Evolutionary conservation across 2,888 invertebrate species (phyloP).

Genomic region (Melinaea marsaeus): DNA sequence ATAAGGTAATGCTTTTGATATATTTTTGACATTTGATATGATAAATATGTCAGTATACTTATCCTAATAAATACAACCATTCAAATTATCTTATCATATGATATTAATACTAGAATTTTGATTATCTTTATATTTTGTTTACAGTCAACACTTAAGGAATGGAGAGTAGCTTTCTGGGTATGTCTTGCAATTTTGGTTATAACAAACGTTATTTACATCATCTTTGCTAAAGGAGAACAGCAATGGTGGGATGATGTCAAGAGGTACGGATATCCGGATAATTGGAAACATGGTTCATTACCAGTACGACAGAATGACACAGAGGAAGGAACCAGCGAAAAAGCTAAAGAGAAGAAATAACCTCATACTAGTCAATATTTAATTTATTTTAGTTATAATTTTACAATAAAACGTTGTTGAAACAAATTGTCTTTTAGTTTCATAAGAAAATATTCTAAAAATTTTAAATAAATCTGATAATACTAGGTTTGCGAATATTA

Average conservation of each 20-base stretch:
- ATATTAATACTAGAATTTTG: too few species aligned
- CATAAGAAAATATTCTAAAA: too few species aligned
- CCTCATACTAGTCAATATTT: constrained; percentile 5
- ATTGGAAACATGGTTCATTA: constrained; percentile 64
- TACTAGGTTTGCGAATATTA: too few species aligned
- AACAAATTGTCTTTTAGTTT: too few species aligned
- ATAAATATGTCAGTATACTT: too few species aligned
- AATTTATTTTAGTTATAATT: constrained; percentile 23
- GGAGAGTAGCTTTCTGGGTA: constrained; percentile 90
- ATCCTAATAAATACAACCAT: too few species aligned
- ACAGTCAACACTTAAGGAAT: constrained; percentile 81
- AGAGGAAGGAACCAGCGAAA: constrained; percentile 43
- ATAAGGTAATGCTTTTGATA: too few species aligned
- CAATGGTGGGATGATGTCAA: constrained; percentile 85
- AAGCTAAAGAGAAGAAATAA: constrained; percentile 40
- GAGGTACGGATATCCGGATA: constrained; percentile 62
- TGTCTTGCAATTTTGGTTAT: constrained; percentile 81
- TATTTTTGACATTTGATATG: too few species aligned
- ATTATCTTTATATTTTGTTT: constrained; percentile 34
- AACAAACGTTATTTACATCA: constrained; percentile 82
- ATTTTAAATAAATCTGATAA: too few species aligned
- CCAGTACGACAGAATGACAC: constrained; percentile 47
- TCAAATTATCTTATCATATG: too few species aligned
- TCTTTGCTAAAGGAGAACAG: constrained; percentile 86
- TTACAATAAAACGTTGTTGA: constrained; percentile 14